A percentile compares a stretch with the other conserved stretches of the same genome.
phyloP scores from a whole-genome alignment of 2,888 invertebrate genomes.

The Parapristionchus giblindavisi region DNA sequence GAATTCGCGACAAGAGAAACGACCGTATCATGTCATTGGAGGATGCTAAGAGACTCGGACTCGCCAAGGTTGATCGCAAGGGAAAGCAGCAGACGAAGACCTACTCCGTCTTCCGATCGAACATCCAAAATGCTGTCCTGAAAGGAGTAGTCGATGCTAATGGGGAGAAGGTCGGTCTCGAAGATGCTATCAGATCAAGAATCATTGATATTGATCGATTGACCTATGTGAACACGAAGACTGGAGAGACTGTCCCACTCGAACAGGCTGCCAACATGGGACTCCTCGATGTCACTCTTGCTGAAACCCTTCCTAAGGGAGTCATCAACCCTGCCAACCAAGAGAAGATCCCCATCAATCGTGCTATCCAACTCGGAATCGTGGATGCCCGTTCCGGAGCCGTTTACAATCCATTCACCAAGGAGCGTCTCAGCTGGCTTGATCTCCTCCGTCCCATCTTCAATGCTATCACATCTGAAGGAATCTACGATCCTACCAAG shows the following conservation, averaged over 20 bases:
- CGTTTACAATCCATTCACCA: slow-evolving; percentile 78
- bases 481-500: slow-evolving; percentile 69
- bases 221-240: slow-evolving; percentile 62
- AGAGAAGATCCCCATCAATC: slow-evolving; percentile 64
- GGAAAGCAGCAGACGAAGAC: slow-evolving; percentile 69
- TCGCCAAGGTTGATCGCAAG: slow-evolving; percentile 70
- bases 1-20: slow-evolving; percentile 67
- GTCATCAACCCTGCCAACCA: slow-evolving; percentile 67
- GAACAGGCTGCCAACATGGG: slow-evolving; percentile 69
- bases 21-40: slow-evolving; percentile 65
- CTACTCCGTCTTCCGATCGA: slow-evolving; percentile 69
- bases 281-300: slow-evolving; percentile 68
- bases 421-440: slow-evolving; percentile 73
- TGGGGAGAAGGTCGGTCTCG: slow-evolving; percentile 82
- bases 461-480: slow-evolving; percentile 66
- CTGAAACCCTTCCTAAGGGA: slow-evolving; percentile 68
- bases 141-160: slow-evolving; percentile 79
- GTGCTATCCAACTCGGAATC: slow-evolving; percentile 82
- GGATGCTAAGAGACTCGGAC: slow-evolving; percentile 69
- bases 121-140: slow-evolving; percentile 77
- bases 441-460: slow-evolving; percentile 68
- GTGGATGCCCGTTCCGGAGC: slow-evolving; percentile 85
- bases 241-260: slow-evolving; percentile 55
- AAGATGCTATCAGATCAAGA: slow-evolving; percentile 84
- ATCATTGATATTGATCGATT: slow-evolving; percentile 77